Percentiles rank a stretch among this genome's conserved stretches.
phyloP scores from a whole-genome alignment of 2,113 vertebrate genomes.

The Furnarius figulus region DNA sequence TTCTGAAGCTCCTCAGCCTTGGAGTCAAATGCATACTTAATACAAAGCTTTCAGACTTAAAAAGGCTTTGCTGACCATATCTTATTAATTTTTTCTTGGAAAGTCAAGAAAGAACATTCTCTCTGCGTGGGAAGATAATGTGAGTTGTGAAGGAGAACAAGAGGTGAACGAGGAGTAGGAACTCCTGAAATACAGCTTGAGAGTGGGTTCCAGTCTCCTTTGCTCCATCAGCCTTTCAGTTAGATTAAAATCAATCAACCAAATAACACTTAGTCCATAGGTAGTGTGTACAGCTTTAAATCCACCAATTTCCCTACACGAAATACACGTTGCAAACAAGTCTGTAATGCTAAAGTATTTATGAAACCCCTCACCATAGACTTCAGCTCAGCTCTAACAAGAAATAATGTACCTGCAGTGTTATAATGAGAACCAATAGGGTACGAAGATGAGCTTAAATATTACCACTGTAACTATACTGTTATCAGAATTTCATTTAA shows the following conservation, averaged over 20 bases:
- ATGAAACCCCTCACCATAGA: background rate
- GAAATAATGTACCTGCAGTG: background rate
- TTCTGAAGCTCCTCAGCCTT: background rate
- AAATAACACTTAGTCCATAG: background rate
- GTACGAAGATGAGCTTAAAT: background rate
- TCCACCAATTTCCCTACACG: background rate
- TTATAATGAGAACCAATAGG: background rate
- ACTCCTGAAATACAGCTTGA: background rate
- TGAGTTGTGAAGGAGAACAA: background rate
- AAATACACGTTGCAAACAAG: background rate
- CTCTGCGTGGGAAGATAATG: background rate
- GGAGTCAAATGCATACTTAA: background rate
- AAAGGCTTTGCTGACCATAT: background rate
- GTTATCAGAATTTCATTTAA: background rate
- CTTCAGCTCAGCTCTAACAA: background rate
- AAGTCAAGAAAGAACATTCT: background rate
- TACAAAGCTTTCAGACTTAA: background rate
- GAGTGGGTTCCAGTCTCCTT: background rate
- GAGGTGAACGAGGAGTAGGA: background rate
- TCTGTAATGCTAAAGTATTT: background rate
- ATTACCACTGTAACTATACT: background rate
- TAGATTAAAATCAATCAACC: background rate
- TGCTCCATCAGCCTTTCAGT: background rate
- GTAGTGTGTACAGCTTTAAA: background rate
- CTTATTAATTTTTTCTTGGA: background rate